Evolutionary conservation across 1,140 invertebrate species (phyloP).

Genomic region (Phenacoccus solenopsis): DNA sequence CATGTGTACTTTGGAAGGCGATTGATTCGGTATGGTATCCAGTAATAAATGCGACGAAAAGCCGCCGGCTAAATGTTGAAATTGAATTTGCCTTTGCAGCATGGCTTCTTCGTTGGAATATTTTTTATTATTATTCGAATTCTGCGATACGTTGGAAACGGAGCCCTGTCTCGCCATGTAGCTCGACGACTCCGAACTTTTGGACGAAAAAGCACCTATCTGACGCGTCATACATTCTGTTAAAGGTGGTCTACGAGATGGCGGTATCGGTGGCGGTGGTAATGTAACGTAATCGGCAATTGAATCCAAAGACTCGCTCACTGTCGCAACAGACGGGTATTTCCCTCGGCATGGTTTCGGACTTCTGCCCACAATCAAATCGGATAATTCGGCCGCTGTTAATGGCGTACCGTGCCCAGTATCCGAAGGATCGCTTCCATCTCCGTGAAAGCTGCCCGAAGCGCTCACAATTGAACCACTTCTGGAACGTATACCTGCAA

Average conservation of each 20-base stretch:
- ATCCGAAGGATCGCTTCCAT: constrained; percentile 69
- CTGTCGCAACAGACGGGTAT: constrained; percentile 64
- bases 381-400: constrained; percentile 64
- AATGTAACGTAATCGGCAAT: constrained; percentile 78
- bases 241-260: constrained; percentile 44
- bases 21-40: neutral
- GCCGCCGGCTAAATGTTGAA: constrained; percentile 21
- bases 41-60: constrained; percentile 21
- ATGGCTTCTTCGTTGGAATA: constrained; percentile 21
- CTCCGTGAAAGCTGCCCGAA: constrained; percentile 62
- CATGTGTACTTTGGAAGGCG: neutral
- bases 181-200: neutral
- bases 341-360: constrained; percentile 35
- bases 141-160: constrained; percentile 18
- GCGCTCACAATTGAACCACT: constrained; percentile 63
- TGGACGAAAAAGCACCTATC: neutral
- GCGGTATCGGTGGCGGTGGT: constrained; percentile 44
- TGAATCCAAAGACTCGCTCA: constrained; percentile 68
- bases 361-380: constrained; percentile 58
- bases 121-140: neutral
- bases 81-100: constrained; percentile 23
- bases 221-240: neutral
- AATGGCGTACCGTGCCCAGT: constrained; percentile 52
- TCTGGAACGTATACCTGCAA: constrained; percentile 35
- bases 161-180: constrained; percentile 7